These are phyloP conservation scores for Hetaerina titia DNA, from an alignment of 2,888 invertebrate species.

Conservation along the genomic window DNA sequence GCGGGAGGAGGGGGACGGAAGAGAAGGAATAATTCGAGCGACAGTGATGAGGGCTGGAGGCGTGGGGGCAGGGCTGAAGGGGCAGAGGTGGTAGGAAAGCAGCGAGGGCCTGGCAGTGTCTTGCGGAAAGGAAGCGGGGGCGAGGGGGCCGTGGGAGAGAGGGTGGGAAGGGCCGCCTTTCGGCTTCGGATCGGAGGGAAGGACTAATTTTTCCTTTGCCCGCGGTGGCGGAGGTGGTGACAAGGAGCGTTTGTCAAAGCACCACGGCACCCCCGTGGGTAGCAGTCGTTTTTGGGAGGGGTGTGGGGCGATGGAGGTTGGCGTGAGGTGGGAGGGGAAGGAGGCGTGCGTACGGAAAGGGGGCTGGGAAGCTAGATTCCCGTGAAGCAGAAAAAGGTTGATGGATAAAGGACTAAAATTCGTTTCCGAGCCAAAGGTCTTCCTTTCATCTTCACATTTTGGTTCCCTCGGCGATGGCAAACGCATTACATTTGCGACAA, in stretches of 20 bases:
- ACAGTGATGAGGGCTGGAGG: background rate
- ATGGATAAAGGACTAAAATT: background rate
- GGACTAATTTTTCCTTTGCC: slow-evolving; percentile 54
- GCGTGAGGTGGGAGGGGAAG: background rate
- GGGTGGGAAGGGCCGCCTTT: background rate
- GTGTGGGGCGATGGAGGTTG: background rate
- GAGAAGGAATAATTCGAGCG: background rate
- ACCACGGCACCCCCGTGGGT: background rate
- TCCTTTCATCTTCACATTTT: background rate
- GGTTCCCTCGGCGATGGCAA: no score
- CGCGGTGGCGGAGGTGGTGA: slow-evolving; percentile 48
- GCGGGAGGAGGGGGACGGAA: background rate
- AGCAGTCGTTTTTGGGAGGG: background rate
- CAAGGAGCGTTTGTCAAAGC: slow-evolving; percentile 58
- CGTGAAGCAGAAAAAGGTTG: background rate
- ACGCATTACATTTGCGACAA: no score
- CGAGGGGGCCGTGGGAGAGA: background rate
- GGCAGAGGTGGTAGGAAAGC: background rate
- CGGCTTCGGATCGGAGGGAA: background rate
- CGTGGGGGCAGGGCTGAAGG: background rate
- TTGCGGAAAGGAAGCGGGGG: background rate
- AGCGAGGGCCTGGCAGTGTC: background rate
- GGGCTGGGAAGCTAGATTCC: background rate
- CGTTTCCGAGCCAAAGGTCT: background rate
- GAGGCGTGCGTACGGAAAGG: background rate